Conservation (phyloP, 2,113 vertebrate species). For the Corydoras maculifer region DNA sequence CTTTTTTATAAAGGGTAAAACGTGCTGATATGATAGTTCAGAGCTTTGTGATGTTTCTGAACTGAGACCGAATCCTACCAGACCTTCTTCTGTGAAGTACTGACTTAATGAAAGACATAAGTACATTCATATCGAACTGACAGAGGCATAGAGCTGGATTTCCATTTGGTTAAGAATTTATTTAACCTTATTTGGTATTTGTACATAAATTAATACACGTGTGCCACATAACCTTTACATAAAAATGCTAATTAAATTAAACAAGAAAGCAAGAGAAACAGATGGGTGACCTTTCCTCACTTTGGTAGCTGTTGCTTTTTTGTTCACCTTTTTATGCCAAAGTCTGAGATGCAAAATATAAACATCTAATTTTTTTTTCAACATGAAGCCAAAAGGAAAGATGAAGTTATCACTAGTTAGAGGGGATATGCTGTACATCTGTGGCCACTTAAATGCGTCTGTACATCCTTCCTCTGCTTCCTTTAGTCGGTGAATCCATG, state of each 20-base stretch:
- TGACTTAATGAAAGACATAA: too few relatives aligned
- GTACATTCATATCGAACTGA: not conserved
- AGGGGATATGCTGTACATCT: conserved; percentile 19
- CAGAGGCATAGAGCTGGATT: not conserved
- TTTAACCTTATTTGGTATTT: conserved; percentile 19
- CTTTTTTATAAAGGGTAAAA: too few relatives aligned
- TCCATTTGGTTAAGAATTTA: conserved; percentile 26
- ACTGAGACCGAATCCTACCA: too few relatives aligned
- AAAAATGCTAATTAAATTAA: not conserved
- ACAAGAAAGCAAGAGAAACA: conserved; percentile 20
- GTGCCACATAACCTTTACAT: not conserved
- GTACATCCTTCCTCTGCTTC: conserved; percentile 1
- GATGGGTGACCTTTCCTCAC: not conserved
- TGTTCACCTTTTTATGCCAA: conserved; percentile 5
- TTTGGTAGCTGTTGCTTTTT: not conserved
- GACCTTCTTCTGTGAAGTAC: too few relatives aligned
- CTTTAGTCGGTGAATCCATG: not conserved
- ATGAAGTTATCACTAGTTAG: conserved; percentile 16
- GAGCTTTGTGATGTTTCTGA: too few relatives aligned
- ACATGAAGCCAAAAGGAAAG: conserved; percentile 14
- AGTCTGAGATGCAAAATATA: conserved; percentile 19
- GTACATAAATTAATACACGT: conserved; percentile 37
- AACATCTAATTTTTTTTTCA: conserved; percentile 11
- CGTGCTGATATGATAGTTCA: too few relatives aligned
- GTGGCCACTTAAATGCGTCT: conserved; percentile 8